Conservation (phyloP, 2,113 vertebrate species). For the Lycocorax pyrrhopterus region DNA sequence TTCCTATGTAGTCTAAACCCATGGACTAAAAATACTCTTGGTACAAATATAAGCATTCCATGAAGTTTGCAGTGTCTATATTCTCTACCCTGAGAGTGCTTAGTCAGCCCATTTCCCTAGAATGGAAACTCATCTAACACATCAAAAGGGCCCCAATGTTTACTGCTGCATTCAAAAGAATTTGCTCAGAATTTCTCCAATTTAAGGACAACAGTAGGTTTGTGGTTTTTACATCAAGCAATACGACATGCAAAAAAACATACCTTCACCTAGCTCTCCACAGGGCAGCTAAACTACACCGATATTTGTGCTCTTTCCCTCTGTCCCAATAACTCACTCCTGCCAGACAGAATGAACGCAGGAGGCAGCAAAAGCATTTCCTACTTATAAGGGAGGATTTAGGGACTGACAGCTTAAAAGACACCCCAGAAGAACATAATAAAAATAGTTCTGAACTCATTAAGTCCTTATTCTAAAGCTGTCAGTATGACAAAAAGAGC, state of each 20-base stretch:
- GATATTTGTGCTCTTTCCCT: not conserved
- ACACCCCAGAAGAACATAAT: not conserved
- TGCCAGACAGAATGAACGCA: not conserved
- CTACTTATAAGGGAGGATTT: not conserved
- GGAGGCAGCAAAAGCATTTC: constrained; percentile 10
- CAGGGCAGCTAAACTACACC: not conserved
- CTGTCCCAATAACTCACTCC: not conserved
- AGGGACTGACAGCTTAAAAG: not conserved
- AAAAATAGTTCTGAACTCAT: not conserved
- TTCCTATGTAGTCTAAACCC: not conserved
- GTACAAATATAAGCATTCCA: not conserved
- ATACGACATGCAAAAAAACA: not conserved
- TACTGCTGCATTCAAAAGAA: not conserved
- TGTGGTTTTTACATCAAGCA: not conserved
- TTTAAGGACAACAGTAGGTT: not conserved
- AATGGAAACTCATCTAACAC: not conserved
- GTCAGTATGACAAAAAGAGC: not conserved
- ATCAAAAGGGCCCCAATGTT: not conserved
- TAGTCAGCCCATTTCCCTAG: not conserved
- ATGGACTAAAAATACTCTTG: not conserved
- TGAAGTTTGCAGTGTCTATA: not conserved
- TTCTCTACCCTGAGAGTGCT: not conserved
- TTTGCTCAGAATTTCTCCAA: not conserved
- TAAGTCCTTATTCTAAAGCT: not conserved
- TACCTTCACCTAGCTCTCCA: not conserved